Evolutionary conservation across 2,113 vertebrate genomes (phyloP).

Genomic region (Alligator sinensis): DNA sequence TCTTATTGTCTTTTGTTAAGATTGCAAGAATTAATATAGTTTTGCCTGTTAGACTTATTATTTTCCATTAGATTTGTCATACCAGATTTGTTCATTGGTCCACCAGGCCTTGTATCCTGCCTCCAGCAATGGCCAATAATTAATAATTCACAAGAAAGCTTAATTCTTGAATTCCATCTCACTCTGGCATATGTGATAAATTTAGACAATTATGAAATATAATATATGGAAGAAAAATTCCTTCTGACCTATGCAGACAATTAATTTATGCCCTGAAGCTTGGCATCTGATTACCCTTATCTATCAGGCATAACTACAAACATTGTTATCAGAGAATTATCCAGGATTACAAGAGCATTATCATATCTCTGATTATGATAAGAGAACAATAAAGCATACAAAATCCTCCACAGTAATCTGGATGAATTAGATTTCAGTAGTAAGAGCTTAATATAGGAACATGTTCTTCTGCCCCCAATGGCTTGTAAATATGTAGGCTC

Average conservation of each 20-base stretch:
- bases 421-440: constrained; percentile 43
- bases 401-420: constrained; percentile 23
- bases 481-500: constrained; percentile 28
- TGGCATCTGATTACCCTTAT: constrained; percentile 26
- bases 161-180: not conserved
- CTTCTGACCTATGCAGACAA: not conserved
- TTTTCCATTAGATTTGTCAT: constrained; percentile 28
- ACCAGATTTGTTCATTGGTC: constrained; percentile 44
- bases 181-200: not conserved
- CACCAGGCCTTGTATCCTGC: constrained; percentile 5
- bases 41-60: constrained; percentile 34
- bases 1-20: constrained; percentile 34
- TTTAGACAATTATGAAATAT: not conserved
- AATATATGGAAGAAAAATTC: not conserved
- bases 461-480: not conserved
- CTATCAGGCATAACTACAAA: constrained; percentile 25
- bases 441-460: constrained; percentile 6
- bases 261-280: constrained; percentile 22
- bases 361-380: constrained; percentile 21
- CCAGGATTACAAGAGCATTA: constrained; percentile 41
- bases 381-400: constrained; percentile 34
- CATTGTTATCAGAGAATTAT: constrained; percentile 2
- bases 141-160: constrained; percentile 31
- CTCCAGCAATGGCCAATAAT: constrained; percentile 30
- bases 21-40: constrained; percentile 47